These are phyloP conservation scores for Loripinus fragilis DNA, from an alignment of 2,888 invertebrate genomes.

Conservation along the genomic window DNA sequence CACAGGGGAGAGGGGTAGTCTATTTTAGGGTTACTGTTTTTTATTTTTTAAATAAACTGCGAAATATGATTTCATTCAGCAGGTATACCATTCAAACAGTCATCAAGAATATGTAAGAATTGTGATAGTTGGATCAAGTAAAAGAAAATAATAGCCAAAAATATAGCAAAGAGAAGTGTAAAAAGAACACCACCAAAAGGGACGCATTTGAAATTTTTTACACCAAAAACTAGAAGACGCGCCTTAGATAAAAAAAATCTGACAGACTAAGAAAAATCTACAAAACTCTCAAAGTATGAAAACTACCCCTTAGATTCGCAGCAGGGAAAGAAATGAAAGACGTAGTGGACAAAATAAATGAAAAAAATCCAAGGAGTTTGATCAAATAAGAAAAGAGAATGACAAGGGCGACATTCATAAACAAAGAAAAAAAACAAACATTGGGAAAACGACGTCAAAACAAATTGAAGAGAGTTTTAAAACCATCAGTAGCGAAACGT, in stretches of 20 bases:
- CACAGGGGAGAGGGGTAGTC: no score
- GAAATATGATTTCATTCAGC: no score
- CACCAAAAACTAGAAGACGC: no score
- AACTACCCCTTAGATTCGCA: neutral
- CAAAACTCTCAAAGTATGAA: slow-evolving; percentile 10
- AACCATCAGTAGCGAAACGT: neutral
- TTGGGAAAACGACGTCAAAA: slow-evolving; percentile 3
- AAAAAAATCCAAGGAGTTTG: neutral
- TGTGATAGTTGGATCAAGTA: no score
- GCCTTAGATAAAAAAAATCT: neutral
- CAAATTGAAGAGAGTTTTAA: neutral
- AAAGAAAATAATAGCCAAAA: no score
- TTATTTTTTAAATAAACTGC: no score
- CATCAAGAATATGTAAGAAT: no score
- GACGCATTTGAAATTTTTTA: neutral
- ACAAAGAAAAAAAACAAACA: no score
- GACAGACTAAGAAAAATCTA: neutral
- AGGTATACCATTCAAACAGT: no score
- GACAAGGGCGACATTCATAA: neutral
- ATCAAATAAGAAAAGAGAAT: neutral
- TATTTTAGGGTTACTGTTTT: no score
- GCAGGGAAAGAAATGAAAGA: slow-evolving; percentile 15
- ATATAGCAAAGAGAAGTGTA: no score
- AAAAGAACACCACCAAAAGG: neutral
- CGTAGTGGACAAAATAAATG: slow-evolving; percentile 16